A percentile compares a stretch with the other conserved stretches of the same genome.
Evolutionary conservation across 2,888 invertebrate species (phyloP).

Genomic region (Falcaria lacertinaria): DNA sequence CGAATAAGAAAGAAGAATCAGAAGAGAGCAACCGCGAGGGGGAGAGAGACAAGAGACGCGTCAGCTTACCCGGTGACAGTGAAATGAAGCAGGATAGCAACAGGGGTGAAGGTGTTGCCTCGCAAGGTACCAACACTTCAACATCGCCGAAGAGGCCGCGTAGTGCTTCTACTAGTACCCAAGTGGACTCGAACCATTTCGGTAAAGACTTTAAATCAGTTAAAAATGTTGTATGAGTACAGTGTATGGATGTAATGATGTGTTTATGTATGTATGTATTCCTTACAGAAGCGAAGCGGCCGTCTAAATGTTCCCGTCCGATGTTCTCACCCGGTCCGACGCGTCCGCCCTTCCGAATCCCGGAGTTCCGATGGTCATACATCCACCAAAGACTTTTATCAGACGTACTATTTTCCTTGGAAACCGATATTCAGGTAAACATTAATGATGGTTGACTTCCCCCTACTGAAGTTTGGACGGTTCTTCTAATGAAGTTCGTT

Average conservation of each 20-base stretch:
- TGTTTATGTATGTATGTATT: not conserved
- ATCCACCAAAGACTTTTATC: slow-evolving; percentile 97
- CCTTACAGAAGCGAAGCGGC: slow-evolving; percentile 73
- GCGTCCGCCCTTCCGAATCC: slow-evolving; percentile 97
- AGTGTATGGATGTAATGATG: no score
- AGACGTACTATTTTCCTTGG: slow-evolving; percentile 97
- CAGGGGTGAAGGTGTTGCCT: slow-evolving; percentile 56
- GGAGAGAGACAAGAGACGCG: slow-evolving; percentile 77
- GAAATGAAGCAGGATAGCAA: slow-evolving; percentile 68
- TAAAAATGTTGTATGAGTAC: no score
- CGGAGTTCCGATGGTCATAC: slow-evolving; percentile 99
- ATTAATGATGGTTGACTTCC: no score
- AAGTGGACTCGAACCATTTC: slow-evolving; percentile 92
- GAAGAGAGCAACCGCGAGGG: slow-evolving; percentile 55
- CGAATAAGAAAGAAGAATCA: slow-evolving; percentile 59
- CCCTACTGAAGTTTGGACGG: no score
- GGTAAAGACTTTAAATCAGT: slow-evolving; percentile 73
- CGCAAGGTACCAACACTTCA: slow-evolving; percentile 64
- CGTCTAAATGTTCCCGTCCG: slow-evolving; percentile 86
- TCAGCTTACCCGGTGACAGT: slow-evolving; percentile 80
- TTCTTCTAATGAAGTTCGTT: no score
- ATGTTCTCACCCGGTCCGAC: slow-evolving; percentile 97
- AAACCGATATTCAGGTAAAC: slow-evolving; percentile 95
- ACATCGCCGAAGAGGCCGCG: slow-evolving; percentile 86
- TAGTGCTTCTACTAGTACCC: slow-evolving; percentile 89